phyloP scores from a whole-genome alignment of 2,113 vertebrate species.

The Pelodiscus sinensis region DNA sequence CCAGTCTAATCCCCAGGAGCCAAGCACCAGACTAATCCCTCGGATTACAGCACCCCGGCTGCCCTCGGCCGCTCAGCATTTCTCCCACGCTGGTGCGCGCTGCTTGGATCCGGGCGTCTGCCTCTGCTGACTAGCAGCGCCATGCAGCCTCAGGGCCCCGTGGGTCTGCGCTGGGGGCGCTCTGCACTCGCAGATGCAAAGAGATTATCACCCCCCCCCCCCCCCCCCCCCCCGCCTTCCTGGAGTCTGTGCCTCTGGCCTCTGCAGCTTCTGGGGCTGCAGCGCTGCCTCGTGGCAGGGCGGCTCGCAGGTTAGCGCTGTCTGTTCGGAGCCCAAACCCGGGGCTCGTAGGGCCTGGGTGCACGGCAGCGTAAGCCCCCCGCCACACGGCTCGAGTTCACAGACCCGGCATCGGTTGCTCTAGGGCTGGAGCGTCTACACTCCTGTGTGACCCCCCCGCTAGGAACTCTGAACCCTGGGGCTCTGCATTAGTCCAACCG shows the following conservation, averaged over 20 bases:
- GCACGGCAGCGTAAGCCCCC: background rate
- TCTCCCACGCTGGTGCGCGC: too few species aligned
- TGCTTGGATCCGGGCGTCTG: too few species aligned
- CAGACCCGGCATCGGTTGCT: background rate
- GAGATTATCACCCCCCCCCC: background rate
- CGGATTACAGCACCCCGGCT: too few species aligned
- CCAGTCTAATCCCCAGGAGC: too few species aligned
- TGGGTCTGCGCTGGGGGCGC: background rate
- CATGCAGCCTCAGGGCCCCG: background rate
- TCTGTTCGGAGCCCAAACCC: background rate
- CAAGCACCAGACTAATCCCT: too few species aligned
- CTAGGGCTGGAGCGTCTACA: background rate
- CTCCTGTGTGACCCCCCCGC: background rate
- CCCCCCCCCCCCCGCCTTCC: background rate
- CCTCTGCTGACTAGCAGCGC: too few species aligned
- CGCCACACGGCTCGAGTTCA: background rate
- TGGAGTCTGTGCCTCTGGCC: background rate
- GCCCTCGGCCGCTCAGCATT: too few species aligned
- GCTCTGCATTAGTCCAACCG: background rate
- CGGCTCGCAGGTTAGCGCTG: background rate
- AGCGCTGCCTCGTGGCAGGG: background rate
- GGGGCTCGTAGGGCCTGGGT: background rate
- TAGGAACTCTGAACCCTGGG: background rate
- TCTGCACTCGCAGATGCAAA: background rate
- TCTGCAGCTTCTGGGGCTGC: background rate